Evolutionary conservation across 2,113 vertebrate genomes (phyloP), one percentile per base, ranked within the genome.

Genomic region (Halcyon senegalensis): DNA sequence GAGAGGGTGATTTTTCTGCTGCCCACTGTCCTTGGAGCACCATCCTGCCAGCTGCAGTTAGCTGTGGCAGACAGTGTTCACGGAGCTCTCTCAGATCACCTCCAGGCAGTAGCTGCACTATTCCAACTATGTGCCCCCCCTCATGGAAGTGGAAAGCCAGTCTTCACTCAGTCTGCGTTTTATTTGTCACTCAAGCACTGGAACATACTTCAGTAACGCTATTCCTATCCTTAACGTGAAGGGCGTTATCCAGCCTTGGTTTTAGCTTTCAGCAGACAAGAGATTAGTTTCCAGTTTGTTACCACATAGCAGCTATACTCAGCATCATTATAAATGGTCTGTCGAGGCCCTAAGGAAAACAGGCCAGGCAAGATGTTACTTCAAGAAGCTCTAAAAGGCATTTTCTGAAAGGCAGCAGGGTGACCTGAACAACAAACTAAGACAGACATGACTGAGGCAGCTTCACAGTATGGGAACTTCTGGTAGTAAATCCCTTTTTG

Each of bases 141-240:
- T 69, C 51, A 16, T 35, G 33, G 37, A 92, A 93, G 72, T 74
- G 46, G 92, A 93, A 94, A 92, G 83, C 75, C 93, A 81, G 75
- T 50, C 50, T 73, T 79, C 91, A n/a, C 72, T 86, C 92, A 30
- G 39, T 44, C 83, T 89, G 41, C 46, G 8, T 92, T 90, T 95
- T 73, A 72, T 87, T 62, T 92, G 46, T 67, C 86, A 62, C 89
- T 88, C 84, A 77, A 78, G 91, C 77, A 82, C 77, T 89, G 89
- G 89, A 96, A 96, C 94, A 93, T 96, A 87, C 69, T 89, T 94
- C 60, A 84, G 88, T 58, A 92, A 95, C 62, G 16, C 80, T 74
- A 82, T 64, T 94, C 89, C 87, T 82, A 1, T 43, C 77, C 77
- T 80, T 74, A 84, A 77, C 72, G 51, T 58, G 90, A 97, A 94